Evolutionary conservation across 1,140 invertebrate species (phyloP).

Genomic region (Leptinotarsa undecemlineata): DNA sequence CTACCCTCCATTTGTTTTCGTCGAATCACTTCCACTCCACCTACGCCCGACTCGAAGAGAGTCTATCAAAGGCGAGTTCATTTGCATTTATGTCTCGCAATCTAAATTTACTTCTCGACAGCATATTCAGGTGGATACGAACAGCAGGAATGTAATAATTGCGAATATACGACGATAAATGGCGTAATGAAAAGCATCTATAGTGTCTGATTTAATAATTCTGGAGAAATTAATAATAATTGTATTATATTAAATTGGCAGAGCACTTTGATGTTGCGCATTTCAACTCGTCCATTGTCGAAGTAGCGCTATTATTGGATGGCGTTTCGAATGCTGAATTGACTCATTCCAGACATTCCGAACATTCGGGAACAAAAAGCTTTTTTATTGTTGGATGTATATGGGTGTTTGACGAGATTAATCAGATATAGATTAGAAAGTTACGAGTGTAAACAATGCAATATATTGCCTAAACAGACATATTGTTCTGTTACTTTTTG

Average conservation of each 20-base stretch:
- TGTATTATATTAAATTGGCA: constrained; percentile 47
- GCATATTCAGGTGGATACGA: constrained; percentile 35
- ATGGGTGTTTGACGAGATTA: too few species aligned
- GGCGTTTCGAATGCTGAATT: constrained; percentile 30
- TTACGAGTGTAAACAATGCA: too few species aligned
- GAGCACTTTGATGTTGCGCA: constrained; percentile 47
- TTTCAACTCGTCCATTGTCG: constrained; percentile 40
- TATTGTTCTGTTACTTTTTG: too few species aligned
- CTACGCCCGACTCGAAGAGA: neutral
- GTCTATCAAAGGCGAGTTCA: constrained; percentile 16
- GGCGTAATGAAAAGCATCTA: constrained; percentile 40
- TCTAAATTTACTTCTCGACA: constrained; percentile 14
- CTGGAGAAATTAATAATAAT: constrained; percentile 49
- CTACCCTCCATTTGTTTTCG: neutral
- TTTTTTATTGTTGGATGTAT: neutral
- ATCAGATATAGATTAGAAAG: too few species aligned
- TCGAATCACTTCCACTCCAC: neutral
- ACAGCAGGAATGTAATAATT: constrained; percentile 41
- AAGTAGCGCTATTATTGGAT: constrained; percentile 43
- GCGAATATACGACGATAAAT: constrained; percentile 39
- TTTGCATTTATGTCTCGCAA: constrained; percentile 14
- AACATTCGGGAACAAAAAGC: constrained; percentile 12
- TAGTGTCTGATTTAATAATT: constrained; percentile 49
- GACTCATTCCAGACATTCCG: constrained; percentile 29
- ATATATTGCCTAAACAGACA: too few species aligned